Conservation (phyloP, 2,113 vertebrate species). For the Nansenia antarctica region DNA sequence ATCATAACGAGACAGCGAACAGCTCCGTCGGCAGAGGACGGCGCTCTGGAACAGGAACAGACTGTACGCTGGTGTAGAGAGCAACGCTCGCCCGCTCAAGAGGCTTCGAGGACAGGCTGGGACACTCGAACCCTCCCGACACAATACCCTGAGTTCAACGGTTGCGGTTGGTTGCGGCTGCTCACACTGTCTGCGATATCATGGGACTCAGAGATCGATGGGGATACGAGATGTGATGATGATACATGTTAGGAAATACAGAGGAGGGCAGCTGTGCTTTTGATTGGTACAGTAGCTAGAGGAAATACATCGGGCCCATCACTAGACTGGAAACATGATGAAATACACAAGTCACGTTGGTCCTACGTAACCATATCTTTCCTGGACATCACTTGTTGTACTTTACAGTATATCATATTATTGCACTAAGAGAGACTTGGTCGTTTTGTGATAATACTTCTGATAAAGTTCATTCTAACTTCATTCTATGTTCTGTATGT, state of each 20-base stretch:
- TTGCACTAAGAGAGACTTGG: background rate
- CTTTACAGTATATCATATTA: background rate
- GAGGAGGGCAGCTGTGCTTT: constrained; percentile 32
- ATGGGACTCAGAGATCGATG: constrained; percentile 5
- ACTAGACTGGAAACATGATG: background rate
- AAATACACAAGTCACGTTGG: constrained; percentile 19
- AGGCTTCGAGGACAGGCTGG: constrained; percentile 22
- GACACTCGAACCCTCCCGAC: background rate
- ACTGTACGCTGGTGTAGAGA: constrained; percentile 24
- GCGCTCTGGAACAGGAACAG: constrained; percentile 39
- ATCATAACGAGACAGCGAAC: constrained; percentile 5
- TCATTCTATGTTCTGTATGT: too few relatives aligned
- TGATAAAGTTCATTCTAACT: too few relatives aligned
- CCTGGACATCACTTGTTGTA: background rate
- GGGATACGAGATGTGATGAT: background rate
- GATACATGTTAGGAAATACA: constrained; percentile 12
- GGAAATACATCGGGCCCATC: background rate
- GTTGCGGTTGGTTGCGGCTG: constrained; percentile 22
- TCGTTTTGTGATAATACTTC: background rate
- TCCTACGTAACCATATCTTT: background rate
- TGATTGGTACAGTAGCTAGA: constrained; percentile 15
- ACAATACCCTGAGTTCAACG: constrained; percentile 55
- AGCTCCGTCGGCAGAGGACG: constrained; percentile 45
- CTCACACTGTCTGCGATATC: constrained; percentile 14
- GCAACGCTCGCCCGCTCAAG: constrained; percentile 19